Evolutionary conservation across 2,113 vertebrate genomes (phyloP), one percentile per base, ranked within the genome.

Genomic region (Myanophis thanlyinensis): DNA sequence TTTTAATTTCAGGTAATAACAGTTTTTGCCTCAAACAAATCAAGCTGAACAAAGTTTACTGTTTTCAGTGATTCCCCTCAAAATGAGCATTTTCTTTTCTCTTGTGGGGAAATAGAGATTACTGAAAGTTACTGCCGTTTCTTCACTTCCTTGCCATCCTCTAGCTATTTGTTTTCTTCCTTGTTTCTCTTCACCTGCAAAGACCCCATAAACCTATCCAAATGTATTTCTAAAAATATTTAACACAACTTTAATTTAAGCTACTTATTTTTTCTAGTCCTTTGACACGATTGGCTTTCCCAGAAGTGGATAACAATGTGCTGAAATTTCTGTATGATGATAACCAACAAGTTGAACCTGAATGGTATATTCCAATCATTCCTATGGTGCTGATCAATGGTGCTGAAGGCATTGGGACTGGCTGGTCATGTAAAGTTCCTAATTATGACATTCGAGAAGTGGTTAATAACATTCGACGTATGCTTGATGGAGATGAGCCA

Each of bases 301-400:
- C 99, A 56, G 1, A 97, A 0, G 95, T 97, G 96, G 99, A 99
- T 86, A 99, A 99, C 97, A 98, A 98, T 59, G 90, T 99, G 87
- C 98, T 99, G 62, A 98, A 97, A 94, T 98, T 99, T 96, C 98
- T 99, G 85, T 98, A 97, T 0, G 99, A 99, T n/a, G 99, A 99
- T 96, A 99, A 99, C 93, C 98, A 98, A 15, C 98, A 98, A 0
- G 99, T 99, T 80, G 99, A 99, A 96, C 99, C 99, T 0, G 99
- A 99, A 94, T 99, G 99, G 99, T 99, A 99, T 94, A 98, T 99
- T 2, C 99, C 99, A 22, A 99, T 99, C 95, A 98, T 99, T 84
- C 99, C 99, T 2, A 98, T 98, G 93, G 98, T 99, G 93, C 97
- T 99, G 92, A 97, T 99, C 92, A 99, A 99, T 1, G 99, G 99